A percentile compares a stretch with the other conserved stretches of the same genome.
phyloP scores from a whole-genome alignment of 2,888 invertebrate genomes.

The Marasmarcha lunaedactyla region DNA sequence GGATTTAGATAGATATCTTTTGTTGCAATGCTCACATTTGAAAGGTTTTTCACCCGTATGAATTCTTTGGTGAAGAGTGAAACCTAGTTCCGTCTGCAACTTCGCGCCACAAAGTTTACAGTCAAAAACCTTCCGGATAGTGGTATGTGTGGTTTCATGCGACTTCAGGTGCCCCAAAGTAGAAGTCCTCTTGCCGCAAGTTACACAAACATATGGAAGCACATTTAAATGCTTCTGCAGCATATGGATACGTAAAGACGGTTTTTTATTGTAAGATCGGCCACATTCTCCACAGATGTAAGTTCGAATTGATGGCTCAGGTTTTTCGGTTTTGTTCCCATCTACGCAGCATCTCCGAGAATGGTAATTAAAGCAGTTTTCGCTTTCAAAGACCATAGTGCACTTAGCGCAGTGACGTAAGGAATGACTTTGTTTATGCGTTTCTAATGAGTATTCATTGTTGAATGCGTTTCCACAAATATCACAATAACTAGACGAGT shows the following conservation, averaged over 20 bases:
- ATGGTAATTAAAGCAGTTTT: constrained; percentile 40
- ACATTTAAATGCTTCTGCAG: constrained; percentile 48
- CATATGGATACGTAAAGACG: constrained; percentile 44
- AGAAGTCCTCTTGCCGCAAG: constrained; percentile 46
- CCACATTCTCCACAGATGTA: constrained; percentile 47
- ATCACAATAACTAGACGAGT: constrained; percentile 25
- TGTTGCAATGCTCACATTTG: constrained; percentile 47
- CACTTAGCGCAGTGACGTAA: constrained; percentile 39
- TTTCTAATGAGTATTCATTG: constrained; percentile 32
- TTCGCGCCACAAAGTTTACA: constrained; percentile 42
- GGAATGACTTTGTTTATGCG: constrained; percentile 38
- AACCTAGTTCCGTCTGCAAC: constrained; percentile 37
- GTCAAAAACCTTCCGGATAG: constrained; percentile 27
- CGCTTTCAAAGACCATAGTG: constrained; percentile 36
- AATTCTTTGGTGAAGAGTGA: constrained; percentile 38
- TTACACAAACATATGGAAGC: constrained; percentile 36
- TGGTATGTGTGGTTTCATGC: constrained; percentile 35
- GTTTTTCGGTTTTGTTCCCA: background rate
- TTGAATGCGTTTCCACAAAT: constrained; percentile 34
- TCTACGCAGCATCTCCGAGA: background rate
- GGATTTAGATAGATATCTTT: constrained; percentile 44
- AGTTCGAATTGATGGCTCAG: constrained; percentile 2
- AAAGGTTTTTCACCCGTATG: constrained; percentile 40
- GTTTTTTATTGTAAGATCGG: constrained; percentile 36
- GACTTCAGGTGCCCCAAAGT: constrained; percentile 38